Evolutionary conservation across 2,113 vertebrate species (phyloP).

Genomic region (Philantomba maxwellii): DNA sequence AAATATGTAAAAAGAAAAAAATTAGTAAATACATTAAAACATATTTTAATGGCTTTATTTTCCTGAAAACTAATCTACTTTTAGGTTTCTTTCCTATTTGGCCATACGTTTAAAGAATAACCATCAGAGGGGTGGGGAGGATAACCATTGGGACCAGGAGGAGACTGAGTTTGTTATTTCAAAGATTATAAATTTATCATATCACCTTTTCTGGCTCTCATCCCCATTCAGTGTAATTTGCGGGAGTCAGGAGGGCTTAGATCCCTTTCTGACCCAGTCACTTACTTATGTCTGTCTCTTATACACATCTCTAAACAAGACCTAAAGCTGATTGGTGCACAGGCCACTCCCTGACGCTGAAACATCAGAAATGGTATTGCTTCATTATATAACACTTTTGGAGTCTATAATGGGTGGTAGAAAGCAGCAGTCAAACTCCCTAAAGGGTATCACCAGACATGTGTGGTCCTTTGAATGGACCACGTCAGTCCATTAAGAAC

Average conservation of each 20-base stretch:
- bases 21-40: neutral
- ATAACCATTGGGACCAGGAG: neutral
- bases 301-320: neutral
- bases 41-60: neutral
- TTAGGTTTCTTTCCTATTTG: neutral
- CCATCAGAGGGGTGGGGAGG: accelerated
- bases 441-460: conserved; percentile 26
- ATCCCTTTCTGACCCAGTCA: neutral
- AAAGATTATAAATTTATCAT: neutral
- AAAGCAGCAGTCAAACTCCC: neutral
- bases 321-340: neutral
- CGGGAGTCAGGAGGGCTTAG: neutral
- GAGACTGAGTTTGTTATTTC: neutral
- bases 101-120: neutral
- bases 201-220: neutral
- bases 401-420: accelerated
- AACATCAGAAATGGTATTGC: neutral
- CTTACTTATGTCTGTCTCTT: neutral
- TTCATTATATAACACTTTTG: neutral
- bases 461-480: conserved; percentile 35
- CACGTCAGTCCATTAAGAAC: conserved; percentile 47
- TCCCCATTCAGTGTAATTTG: neutral
- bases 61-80: neutral
- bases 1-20: conserved; percentile 32
- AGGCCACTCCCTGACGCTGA: neutral